A percentile compares a stretch with the other conserved stretches of the same genome.
These are phyloP conservation scores for Sebastes elongatus DNA, from an alignment of 2,797 vertebrate species.

Conservation along the genomic window DNA sequence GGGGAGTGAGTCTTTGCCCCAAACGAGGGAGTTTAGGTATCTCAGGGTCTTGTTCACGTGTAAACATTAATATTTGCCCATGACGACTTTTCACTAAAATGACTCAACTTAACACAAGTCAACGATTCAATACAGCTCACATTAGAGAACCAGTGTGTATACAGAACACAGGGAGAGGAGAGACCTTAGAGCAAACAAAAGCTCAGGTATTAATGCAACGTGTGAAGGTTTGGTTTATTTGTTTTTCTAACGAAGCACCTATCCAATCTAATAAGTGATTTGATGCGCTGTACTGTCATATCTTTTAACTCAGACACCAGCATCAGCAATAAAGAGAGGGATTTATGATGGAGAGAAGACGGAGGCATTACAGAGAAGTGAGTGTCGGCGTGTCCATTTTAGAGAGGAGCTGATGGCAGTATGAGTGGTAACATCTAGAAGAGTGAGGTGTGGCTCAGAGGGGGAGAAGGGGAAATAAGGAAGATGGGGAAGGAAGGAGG, in stretches of 20 bases:
- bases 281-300: constrained; percentile 6
- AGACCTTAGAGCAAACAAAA: not conserved
- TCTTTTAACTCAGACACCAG: constrained; percentile 40
- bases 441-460: constrained; percentile 17
- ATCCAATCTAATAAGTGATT: constrained; percentile 53
- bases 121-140: not conserved
- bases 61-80: not conserved
- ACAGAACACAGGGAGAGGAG: not conserved
- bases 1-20: too few relatives aligned
- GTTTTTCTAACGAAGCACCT: constrained; percentile 34
- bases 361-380: constrained; percentile 32
- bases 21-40: too few relatives aligned
- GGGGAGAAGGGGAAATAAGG: not conserved
- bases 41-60: too few relatives aligned
- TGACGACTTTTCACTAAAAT: not conserved
- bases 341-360: constrained; percentile 53
- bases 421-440: constrained; percentile 41
- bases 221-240: constrained; percentile 28
- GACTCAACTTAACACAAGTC: not conserved
- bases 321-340: constrained; percentile 57
- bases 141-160: not conserved
- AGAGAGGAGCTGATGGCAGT: constrained; percentile 52
- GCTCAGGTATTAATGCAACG: not conserved
- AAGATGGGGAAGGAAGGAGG: constrained; percentile 21
- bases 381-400: constrained; percentile 26